A percentile compares a stretch with the other conserved stretches of the same genome.
Conservation (phyloP, 2,113 vertebrate species). For the Zingel zingel region DNA sequence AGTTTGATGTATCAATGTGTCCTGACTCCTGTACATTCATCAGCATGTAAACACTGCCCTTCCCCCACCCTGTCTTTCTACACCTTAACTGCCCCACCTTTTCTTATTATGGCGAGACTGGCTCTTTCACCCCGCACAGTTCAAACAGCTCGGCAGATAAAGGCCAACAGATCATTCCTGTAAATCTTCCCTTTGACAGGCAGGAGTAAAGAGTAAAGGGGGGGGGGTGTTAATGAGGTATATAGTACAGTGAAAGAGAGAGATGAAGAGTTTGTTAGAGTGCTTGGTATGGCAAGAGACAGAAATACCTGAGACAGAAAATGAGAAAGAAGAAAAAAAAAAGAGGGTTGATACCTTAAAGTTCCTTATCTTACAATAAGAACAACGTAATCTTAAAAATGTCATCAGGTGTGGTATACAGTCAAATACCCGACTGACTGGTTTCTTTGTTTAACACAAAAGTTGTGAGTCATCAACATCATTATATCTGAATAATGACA, state of each 20-base stretch:
- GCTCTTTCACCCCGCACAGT: conserved; percentile 39
- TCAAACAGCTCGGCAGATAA: conserved; percentile 65
- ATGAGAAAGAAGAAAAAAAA: neutral
- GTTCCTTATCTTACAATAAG: neutral
- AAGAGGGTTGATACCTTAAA: neutral
- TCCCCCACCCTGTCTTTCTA: conserved; percentile 39
- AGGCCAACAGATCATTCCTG: conserved; percentile 54
- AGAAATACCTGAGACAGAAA: neutral
- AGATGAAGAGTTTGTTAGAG: neutral
- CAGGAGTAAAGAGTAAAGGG: conserved; percentile 3
- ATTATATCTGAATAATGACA: neutral
- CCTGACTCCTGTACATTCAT: conserved; percentile 31
- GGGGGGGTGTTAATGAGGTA: neutral
- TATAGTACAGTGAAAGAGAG: neutral
- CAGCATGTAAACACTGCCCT: conserved; percentile 56
- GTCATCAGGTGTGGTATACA: conserved; percentile 14
- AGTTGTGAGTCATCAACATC: conserved; percentile 1
- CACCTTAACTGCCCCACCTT: conserved; percentile 33
- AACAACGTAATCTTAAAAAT: conserved; percentile 1
- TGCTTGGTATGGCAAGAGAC: neutral
- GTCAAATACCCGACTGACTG: conserved; percentile 23
- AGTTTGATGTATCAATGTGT: conserved; percentile 13
- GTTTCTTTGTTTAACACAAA: conserved; percentile 14
- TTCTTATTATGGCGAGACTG: conserved; percentile 42
- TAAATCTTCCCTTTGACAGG: conserved; percentile 60